Conservation (phyloP, 2,888 invertebrate genomes). For the Pristionchus entomophagus region DNA sequence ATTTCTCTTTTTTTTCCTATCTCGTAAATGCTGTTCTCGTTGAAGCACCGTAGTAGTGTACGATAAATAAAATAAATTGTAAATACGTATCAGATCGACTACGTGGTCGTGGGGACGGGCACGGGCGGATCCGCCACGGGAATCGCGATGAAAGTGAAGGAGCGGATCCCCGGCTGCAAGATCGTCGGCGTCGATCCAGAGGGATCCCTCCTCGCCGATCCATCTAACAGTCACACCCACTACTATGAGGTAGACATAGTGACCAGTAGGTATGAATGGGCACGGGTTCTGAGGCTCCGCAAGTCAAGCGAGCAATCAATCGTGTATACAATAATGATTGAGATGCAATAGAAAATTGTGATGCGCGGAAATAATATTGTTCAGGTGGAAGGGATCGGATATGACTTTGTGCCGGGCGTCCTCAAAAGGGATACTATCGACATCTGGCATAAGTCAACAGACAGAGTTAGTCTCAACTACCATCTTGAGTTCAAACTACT, state of each 20-base stretch:
- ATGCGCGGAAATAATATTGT: too few species aligned
- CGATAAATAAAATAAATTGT: too few species aligned
- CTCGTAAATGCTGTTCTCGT: too few species aligned
- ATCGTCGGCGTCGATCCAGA: slow-evolving; percentile 73
- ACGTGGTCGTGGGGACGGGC: slow-evolving; percentile 88
- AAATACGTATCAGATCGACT: slow-evolving; percentile 86
- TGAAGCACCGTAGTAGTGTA: too few species aligned
- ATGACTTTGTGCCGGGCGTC: slow-evolving; percentile 95
- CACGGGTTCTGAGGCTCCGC: too few species aligned
- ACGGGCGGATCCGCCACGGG: slow-evolving; percentile 95
- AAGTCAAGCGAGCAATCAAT: background rate
- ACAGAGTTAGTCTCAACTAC: slow-evolving; percentile 54
- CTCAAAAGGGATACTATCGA: slow-evolving; percentile 80
- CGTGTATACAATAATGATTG: too few species aligned
- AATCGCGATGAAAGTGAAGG: slow-evolving; percentile 80
- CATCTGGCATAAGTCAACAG: slow-evolving; percentile 80
- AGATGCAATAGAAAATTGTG: too few species aligned
- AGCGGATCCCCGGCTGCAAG: slow-evolving; percentile 62
- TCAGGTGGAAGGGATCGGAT: slow-evolving; percentile 92
- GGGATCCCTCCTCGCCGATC: slow-evolving; percentile 85
- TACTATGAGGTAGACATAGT: slow-evolving; percentile 89
- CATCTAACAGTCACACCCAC: slow-evolving; percentile 79
- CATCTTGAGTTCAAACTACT: background rate
- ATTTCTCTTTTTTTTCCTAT: too few species aligned
- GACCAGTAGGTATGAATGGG: background rate